phyloP scores from a whole-genome alignment of 2,888 invertebrate species.

The Apamea epomidion region DNA sequence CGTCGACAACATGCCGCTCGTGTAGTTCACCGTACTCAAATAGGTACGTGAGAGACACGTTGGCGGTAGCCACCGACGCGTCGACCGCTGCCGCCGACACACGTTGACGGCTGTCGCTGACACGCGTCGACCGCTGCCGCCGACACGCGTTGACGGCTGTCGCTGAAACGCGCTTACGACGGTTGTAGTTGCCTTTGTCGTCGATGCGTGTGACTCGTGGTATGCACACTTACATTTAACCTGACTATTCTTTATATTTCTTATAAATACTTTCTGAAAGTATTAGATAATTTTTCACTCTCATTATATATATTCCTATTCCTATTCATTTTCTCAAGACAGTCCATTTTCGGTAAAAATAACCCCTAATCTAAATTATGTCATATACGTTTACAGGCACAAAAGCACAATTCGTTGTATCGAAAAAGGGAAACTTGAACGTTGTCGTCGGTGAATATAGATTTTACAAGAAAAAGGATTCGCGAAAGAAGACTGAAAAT shows the following conservation, averaged over 20 bases:
- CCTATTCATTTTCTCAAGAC: no score
- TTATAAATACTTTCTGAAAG: background rate
- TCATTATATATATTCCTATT: background rate
- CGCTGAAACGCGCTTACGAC: no score
- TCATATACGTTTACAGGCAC: slow-evolving; percentile 30
- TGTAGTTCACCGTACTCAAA: no score
- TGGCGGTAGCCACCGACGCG: no score
- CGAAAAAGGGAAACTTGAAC: slow-evolving; percentile 42
- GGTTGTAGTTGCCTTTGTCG: no score
- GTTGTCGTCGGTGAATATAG: slow-evolving; percentile 31
- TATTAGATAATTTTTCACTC: background rate
- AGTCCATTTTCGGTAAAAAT: background rate
- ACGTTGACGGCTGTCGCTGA: no score
- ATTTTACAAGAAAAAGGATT: slow-evolving; percentile 52
- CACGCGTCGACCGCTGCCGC: no score
- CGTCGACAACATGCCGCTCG: no score
- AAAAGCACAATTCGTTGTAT: slow-evolving; percentile 26
- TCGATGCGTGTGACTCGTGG: no score
- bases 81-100: no score
- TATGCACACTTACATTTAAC: background rate
- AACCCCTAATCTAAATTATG: background rate
- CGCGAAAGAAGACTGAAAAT: background rate
- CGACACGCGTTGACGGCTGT: no score
- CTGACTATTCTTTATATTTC: background rate
- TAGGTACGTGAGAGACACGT: no score